Evolutionary conservation across 1,140 invertebrate genomes (phyloP).

Genomic region (Ctenoplectra terminalis): DNA sequence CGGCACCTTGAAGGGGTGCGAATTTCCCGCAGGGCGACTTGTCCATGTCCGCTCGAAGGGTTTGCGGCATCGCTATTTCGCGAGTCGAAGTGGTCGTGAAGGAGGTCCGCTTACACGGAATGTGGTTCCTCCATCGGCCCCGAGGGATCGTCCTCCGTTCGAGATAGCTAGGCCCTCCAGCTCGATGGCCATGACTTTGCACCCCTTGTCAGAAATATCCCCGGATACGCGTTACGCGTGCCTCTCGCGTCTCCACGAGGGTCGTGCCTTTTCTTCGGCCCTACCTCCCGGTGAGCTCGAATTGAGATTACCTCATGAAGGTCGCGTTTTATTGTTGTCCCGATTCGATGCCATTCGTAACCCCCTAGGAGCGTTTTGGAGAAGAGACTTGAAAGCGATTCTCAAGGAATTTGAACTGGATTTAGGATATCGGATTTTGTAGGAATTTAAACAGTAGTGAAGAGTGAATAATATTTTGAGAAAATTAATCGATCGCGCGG

Average conservation of each 20-base stretch:
- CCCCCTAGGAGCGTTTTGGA: background rate
- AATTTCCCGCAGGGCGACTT: constrained; percentile 9
- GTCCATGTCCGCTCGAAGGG: constrained; percentile 36
- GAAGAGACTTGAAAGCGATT: background rate
- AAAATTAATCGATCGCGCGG: too few relatives aligned
- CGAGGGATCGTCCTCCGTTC: constrained; percentile 58
- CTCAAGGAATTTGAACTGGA: background rate
- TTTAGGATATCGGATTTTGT: background rate
- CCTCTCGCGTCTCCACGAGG: constrained; percentile 30
- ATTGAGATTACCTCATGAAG: constrained; percentile 43
- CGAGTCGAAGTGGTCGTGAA: constrained; percentile 53
- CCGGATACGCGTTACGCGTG: constrained; percentile 45
- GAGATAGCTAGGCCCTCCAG: constrained; percentile 32
- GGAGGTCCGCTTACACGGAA: constrained; percentile 58
- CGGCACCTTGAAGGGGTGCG: constrained; percentile 17
- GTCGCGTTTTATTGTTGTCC: constrained; percentile 42
- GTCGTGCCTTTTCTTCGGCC: constrained; percentile 40
- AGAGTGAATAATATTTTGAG: background rate
- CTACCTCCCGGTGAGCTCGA: background rate
- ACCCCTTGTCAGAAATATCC: constrained; percentile 51
- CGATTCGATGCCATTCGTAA: background rate
- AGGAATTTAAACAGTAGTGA: background rate
- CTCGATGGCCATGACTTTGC: constrained; percentile 54
- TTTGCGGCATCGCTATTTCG: constrained; percentile 52
- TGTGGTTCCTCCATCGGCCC: constrained; percentile 61